Base-by-base conservation (phyloP, 1,140 invertebrate species). In the Solenopsis fugax region DNA sequence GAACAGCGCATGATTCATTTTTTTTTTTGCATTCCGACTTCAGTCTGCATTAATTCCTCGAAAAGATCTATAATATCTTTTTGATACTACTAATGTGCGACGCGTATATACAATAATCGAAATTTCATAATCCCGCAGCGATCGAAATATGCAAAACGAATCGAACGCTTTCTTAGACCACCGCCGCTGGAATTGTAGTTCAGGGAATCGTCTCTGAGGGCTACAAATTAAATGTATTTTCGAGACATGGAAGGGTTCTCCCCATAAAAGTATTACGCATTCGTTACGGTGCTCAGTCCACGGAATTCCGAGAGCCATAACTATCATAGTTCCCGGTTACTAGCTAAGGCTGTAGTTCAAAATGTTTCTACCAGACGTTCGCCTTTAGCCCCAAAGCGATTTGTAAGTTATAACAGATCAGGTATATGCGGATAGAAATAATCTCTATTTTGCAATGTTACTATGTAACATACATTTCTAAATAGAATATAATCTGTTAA, bases 201-300 rank as follows among this genome's bases (percentile, higher is more conserved):
- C 41, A 87, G 75, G 75, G 60, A 85, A 87, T 62, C 76, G 45
- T 54, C 50, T 82, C 69, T 62, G 41, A 54, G 67, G 34, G 52
- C 71, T 62, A 94, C 94, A 94, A 95, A 94, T 95, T 94, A 94
- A 94, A 92, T 90, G 92, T 91, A 93, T 93, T 91, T 92, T 93
- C 87, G 89, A 89, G 87, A 88, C 91, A 85, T 90, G 89, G 92
- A 92, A 91, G 90, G 91, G 90, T 87, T 85, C 78, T 77, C 91
- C 93, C 92, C 94, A 94, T 95, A 95, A 95, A 95, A 95, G 93
- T 94, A 95, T 95, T 95, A 95, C 93, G 88, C 91, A 93, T 95
- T 95, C 94, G 94, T 94, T 94, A 94, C 94, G 92, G 93, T 89
- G 89, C 93, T 93, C 92, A 89, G 90, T 91, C 65, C 91, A 92